Percentiles rank a stretch among this genome's conserved stretches.
Evolutionary conservation across 2,888 invertebrate species (phyloP).

Genomic region (Nemotelus pantherinus): DNA sequence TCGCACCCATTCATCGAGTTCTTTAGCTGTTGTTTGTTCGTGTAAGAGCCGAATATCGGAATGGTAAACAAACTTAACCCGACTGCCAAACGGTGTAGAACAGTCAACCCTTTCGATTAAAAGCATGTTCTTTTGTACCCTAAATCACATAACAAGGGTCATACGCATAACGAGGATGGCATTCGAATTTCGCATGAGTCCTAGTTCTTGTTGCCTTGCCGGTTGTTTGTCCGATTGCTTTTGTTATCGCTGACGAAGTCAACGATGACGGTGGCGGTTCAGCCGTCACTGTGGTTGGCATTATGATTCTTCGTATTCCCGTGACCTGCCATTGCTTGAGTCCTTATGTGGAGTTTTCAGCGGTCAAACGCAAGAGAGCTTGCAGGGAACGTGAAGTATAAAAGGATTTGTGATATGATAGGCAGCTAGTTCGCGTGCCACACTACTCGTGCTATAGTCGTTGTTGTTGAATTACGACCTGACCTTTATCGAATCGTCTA

Average conservation of each 20-base stretch:
- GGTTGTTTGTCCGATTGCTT: constrained; percentile 10
- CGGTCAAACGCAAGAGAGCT: no score
- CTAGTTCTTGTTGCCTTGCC: background rate
- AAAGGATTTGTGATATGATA: constrained; percentile 5
- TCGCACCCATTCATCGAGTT: constrained; percentile 1
- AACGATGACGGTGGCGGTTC: background rate
- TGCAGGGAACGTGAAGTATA: no score
- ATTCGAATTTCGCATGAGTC: background rate
- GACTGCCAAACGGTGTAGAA: background rate
- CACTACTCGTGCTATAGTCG: constrained; percentile 29
- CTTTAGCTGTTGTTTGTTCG: constrained; percentile 9
- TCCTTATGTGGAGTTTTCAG: no score
- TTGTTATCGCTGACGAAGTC: constrained; percentile 9
- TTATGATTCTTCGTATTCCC: no score
- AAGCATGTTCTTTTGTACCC: constrained; percentile 32
- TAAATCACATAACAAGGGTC: constrained; percentile 32
- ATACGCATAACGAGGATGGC: constrained; percentile 11
- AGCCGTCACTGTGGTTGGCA: background rate
- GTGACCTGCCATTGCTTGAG: no score
- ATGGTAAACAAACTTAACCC: constrained; percentile 35
- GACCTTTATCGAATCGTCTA: constrained; percentile 32
- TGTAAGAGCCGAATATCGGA: constrained; percentile 26
- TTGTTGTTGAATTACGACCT: constrained; percentile 28
- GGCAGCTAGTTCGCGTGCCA: constrained; percentile 25
- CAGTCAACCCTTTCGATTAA: constrained; percentile 39